phyloP scores from a whole-genome alignment of 2,888 invertebrate genomes.

The Lithosia quadra region DNA sequence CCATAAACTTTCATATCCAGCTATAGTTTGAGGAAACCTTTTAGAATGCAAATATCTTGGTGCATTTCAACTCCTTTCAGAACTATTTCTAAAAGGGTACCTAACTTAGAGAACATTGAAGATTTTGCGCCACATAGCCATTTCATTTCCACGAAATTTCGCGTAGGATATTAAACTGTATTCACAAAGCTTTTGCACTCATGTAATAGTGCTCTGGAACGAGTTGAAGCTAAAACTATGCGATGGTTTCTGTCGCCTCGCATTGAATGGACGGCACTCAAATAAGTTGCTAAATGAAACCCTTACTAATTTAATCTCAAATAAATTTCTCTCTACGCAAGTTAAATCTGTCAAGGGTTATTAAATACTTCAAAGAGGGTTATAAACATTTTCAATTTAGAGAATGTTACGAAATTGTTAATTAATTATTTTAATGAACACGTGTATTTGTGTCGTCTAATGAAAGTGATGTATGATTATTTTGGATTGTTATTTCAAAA shows the following conservation, averaged over 20 bases:
- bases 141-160: constrained; percentile 67
- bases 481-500: neutral
- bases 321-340: constrained; percentile 39
- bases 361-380: constrained; percentile 43
- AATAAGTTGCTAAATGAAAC: constrained; percentile 40
- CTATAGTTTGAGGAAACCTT: constrained; percentile 67
- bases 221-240: constrained; percentile 51
- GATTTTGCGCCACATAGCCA: constrained; percentile 66
- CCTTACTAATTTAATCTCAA: constrained; percentile 45
- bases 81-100: constrained; percentile 76
- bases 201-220: constrained; percentile 45
- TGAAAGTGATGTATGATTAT: neutral
- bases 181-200: constrained; percentile 53
- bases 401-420: neutral
- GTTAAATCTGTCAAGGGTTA: constrained; percentile 41
- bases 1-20: constrained; percentile 70
- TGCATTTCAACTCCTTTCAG: constrained; percentile 77
- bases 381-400: constrained; percentile 33
- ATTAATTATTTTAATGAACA: constrained; percentile 1
- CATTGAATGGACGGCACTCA: constrained; percentile 26
- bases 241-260: constrained; percentile 28
- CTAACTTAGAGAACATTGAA: constrained; percentile 71
- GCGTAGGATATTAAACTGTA: constrained; percentile 60
- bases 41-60: constrained; percentile 79
- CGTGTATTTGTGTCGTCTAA: neutral